Base-by-base conservation (phyloP, 2,113 vertebrate genomes). In the Percina caprodes region DNA sequence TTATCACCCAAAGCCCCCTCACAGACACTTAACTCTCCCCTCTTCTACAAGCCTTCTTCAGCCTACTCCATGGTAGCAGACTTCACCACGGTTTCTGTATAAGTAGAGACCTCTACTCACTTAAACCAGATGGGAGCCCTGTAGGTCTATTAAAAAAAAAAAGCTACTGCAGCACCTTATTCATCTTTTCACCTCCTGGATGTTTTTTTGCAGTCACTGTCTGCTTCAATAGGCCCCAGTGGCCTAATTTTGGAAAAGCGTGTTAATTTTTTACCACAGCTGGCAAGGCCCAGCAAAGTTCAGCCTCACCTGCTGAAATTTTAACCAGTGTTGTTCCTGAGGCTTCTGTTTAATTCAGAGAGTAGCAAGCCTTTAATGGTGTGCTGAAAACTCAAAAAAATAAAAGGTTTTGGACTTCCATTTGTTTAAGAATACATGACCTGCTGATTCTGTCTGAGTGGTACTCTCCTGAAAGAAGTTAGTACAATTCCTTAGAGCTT, bases 271-370 rank as follows among this genome's bases (percentile, higher is more conserved):
- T 86, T 92, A 87, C 78, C 67, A 58, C 69, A 58, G 67, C 80
- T 52, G 76, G 24, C 68, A 48, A 61, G 35, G 75, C 77, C 65
- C 46, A 69, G 61, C 82, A 79, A 79, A 79, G 86, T 82, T 80
- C 26, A 83, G 77, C 62, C 54, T 81, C 67, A 79, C 70, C 74
- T 88, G 77, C 91, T 94, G 66, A 92, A 82, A 92, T 68, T 89
- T 91, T 91, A 84, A 92, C 59, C 80, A 79, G 75, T 81, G 55
- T 84, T 81, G 68, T 83, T 80, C 59, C 49, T 75, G 62, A 81
- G 72, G 79, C 83, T 89, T 77, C 62, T 92, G 82, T 91, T 93
- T 92, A 85, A 92, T 91, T 91, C 79, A 89, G 73, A 82, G 74
- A 78, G 76, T 58, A 68, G 74, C 21, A 23, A 80, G 68, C 49